Evolutionary conservation across 2,888 invertebrate genomes (phyloP), one percentile per base, ranked within the genome.

Genomic region (Tetranychus truncatus): DNA sequence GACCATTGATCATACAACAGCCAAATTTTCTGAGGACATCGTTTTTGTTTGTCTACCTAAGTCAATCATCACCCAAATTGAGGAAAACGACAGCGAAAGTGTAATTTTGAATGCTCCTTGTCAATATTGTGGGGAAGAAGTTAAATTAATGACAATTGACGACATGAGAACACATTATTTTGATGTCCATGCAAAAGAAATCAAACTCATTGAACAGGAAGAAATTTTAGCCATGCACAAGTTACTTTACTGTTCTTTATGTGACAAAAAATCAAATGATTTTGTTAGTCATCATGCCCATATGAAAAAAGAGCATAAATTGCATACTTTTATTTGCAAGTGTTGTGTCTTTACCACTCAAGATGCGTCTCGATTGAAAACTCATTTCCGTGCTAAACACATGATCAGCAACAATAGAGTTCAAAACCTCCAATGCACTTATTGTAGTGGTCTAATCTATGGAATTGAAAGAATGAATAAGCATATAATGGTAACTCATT

Each of bases 1-100:
- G 18, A 77, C 77, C n/a, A 78, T 78, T 15, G 78, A 79, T 45
- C 77, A 76, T 24, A 75, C 74, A 24, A 78, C 78, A 74, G 79
- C 79, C 9, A 78, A 79, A 69, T 80, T 80, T 67, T 79, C 78
- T 74, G 80, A 80, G 67, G 78, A 79, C 67, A 79, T 79, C 24
- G 80, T 80, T 6, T 79, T 79, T 75, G 78, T 80, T 7, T 80
- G 80, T 76, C 76, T 80, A n/a, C 80, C 80, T 34, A 77, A 77
- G 45, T 45, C 76, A 34, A 75, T 76, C n/a, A 18, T 77, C 8
- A 18, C 24, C 46, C 76, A 75, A 67, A 71, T 77, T 20, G 65
- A 55, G 15, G 65, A 20, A n/a, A 9, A 65, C 11, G 66, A 65
- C 7, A 21, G n/a, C 18, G 8, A 5, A 3, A 55, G 11, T 44